Evolutionary conservation across 2,888 invertebrate genomes (phyloP), one percentile per base, ranked within the genome.

Genomic region (Andricus curvator): DNA sequence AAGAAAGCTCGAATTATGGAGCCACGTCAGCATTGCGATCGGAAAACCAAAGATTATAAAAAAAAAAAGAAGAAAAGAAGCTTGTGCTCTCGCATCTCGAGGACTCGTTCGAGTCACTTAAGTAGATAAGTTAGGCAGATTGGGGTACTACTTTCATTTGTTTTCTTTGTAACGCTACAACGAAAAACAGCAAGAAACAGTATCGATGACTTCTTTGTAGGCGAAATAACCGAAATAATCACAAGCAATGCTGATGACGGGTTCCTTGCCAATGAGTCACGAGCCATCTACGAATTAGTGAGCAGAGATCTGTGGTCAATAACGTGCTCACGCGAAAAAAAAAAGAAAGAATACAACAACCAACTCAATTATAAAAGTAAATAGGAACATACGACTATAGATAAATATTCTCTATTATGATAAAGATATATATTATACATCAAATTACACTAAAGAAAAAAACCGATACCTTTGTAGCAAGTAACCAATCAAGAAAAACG

Each of bases 381-480:
- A 87, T 86, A 86, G 83, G 85, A 86, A 85, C 82, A 82, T 85
- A 83, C 76, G 81, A 74, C 74, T 74, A 85, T 85, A 84, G 83
- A 84, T 80, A 81, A 86, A 85, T 88, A 86, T 85, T 88, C 83
- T 85, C 83, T 81, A 86, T 82, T 83, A 87, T 79, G 83, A 82
- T 84, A 83, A 84, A 84, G 84, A 86, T 84, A 70, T 70, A 70
- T 74, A 74, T 74, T 74, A 74, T 74, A 86, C 41, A 77, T 29
- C 51, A 68, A 41, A 80, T 33, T 48, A 70, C 62, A 77, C 62
- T 77, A 70, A 80, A 82, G 81, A 76, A 77, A 81, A 83, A 83
- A 86, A 78, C 85, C 81, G 84, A 85, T 87, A 86, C 84, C 85
- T 87, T 86, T 84, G 85, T 87, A 86, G 85, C 84, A 84, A 86